A percentile compares a stretch with the other conserved stretches of the same genome.
These are phyloP conservation scores for Conus betulinus DNA, from an alignment of 1,140 invertebrate species.

Conservation along the genomic window DNA sequence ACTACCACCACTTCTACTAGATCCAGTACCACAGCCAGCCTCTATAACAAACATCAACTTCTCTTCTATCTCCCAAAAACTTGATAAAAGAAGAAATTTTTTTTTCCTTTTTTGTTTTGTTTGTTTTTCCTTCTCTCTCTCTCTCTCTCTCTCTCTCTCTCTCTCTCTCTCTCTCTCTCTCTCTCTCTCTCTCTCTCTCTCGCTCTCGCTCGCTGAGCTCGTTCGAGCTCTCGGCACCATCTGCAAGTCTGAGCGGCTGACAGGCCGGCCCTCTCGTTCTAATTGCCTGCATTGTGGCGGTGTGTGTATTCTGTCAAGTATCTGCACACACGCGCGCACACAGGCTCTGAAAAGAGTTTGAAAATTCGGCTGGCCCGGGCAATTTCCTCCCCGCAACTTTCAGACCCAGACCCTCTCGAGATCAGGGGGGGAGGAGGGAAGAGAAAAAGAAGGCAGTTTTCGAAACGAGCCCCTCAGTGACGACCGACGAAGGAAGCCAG, in stretches of 20 bases:
- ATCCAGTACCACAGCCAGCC: too few species aligned
- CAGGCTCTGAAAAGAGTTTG: background rate
- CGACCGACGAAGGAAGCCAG: too few species aligned
- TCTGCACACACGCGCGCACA: background rate
- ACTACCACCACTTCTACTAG: too few species aligned
- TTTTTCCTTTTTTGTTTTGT: background rate
- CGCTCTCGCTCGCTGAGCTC: background rate
- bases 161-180: background rate
- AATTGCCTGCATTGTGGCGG: background rate
- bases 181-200: background rate
- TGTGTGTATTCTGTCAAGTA: slow-evolving; percentile 7
- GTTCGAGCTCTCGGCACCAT: too few species aligned
- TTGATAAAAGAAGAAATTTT: background rate
- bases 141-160: background rate
- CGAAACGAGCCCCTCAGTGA: too few species aligned
- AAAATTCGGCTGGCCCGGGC: too few species aligned
- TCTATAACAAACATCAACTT: background rate
- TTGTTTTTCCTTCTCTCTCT: background rate
- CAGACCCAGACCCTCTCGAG: too few species aligned
- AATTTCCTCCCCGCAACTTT: too few species aligned
- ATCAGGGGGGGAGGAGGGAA: too few species aligned
- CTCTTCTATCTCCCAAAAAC: background rate
- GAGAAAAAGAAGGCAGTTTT: too few species aligned
- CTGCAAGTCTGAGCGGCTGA: background rate
- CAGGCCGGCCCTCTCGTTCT: background rate